Conservation (phyloP, 1,140 invertebrate species). For the Meloidogyne floridensis region DNA sequence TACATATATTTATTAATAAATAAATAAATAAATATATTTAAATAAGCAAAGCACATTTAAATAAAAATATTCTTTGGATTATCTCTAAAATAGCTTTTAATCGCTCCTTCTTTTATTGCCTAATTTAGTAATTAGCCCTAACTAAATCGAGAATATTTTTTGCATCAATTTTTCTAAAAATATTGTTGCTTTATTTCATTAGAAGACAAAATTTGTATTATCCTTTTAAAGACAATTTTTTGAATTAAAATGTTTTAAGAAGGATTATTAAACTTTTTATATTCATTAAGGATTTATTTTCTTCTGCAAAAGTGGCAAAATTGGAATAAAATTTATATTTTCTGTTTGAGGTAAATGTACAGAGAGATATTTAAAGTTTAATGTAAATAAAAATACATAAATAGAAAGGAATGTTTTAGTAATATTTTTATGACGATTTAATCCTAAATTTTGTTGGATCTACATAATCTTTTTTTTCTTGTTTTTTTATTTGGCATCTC, state of each 20-base stretch:
- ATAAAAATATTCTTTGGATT: neutral
- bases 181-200: neutral
- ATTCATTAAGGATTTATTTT: neutral
- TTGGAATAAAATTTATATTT: neutral
- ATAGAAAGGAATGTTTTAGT: no score
- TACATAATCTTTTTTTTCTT: no score
- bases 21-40: no score
- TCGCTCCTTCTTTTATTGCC: neutral
- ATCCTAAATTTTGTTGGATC: no score
- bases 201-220: neutral
- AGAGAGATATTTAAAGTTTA: neutral
- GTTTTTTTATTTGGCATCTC: no score
- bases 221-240: neutral
- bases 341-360: neutral
- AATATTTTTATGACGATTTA: no score
- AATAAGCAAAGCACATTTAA: neutral
- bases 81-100: neutral
- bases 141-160: neutral
- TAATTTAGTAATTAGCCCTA: neutral
- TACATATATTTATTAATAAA: no score
- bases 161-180: neutral
- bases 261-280: neutral
- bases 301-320: neutral
- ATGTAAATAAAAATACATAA: no score
- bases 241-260: neutral